These are phyloP conservation scores for Pitta sordida DNA, from an alignment of 2,113 vertebrate species.

Conservation along the genomic window DNA sequence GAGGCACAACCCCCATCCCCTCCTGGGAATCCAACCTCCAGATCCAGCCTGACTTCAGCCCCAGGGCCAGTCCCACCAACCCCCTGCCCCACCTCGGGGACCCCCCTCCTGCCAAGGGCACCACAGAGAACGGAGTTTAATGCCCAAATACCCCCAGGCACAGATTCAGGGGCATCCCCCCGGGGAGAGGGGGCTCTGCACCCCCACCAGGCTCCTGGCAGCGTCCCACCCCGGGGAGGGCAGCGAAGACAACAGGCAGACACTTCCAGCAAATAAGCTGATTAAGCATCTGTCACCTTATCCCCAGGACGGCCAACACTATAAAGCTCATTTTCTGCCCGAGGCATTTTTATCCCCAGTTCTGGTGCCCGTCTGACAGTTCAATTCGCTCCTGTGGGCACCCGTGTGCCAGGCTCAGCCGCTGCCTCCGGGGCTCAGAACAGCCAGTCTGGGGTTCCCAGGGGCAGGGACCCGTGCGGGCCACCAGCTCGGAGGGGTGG, in stretches of 20 bases:
- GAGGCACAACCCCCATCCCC: neutral
- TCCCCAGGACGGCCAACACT: neutral
- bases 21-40: accelerated
- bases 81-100: neutral
- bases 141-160: accelerated
- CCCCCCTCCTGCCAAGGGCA: accelerated
- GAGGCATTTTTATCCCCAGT: neutral
- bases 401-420: neutral
- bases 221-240: neutral
- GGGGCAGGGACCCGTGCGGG: accelerated
- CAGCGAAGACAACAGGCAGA: neutral
- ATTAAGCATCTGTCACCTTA: slow-evolving; percentile 40
- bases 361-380: neutral
- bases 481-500: neutral
- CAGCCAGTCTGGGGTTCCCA: neutral
- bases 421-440: neutral
- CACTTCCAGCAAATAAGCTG: neutral
- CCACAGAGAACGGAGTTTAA: accelerated
- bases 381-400: neutral
- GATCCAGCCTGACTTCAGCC: neutral
- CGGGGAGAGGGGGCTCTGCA: accelerated
- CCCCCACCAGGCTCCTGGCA: neutral
- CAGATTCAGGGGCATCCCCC: accelerated
- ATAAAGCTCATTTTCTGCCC: slow-evolving; percentile 50
- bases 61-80: accelerated